Conservation (phyloP, 2,888 invertebrate species). For the Cerastis leucographa region DNA sequence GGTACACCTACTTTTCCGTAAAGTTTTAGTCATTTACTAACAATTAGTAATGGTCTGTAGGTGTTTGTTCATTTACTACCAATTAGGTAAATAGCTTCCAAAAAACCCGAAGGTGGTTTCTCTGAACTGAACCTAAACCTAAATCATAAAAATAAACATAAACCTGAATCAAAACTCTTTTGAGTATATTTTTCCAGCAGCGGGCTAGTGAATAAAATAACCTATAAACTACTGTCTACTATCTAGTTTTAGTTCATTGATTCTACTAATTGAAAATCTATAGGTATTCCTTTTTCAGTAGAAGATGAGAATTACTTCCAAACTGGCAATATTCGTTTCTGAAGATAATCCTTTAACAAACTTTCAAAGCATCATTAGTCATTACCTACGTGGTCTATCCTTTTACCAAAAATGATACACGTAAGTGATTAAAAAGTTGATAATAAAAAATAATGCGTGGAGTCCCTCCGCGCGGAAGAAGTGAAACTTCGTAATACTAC, state of each 20-base stretch:
- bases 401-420: too few species aligned
- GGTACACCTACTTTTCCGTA: not conserved
- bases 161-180: too few species aligned
- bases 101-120: not conserved
- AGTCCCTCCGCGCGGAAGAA: too few species aligned
- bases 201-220: too few species aligned
- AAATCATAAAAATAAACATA: too few species aligned
- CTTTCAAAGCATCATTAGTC: too few species aligned
- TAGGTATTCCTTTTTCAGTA: not conserved
- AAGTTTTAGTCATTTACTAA: conserved; percentile 1
- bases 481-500: too few species aligned
- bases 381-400: too few species aligned
- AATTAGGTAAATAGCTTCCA: not conserved
- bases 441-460: too few species aligned
- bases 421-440: too few species aligned
- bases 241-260: not conserved
- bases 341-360: too few species aligned
- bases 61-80: not conserved
- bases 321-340: not conserved
- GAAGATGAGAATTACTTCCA: not conserved
- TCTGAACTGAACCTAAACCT: not conserved
- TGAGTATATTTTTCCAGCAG: too few species aligned
- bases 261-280: not conserved
- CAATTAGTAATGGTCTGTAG: not conserved
- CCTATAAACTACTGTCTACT: not conserved